Evolutionary conservation across 2,113 vertebrate genomes (phyloP), one percentile per base, ranked within the genome.

Genomic region (Bostrychus sinensis): DNA sequence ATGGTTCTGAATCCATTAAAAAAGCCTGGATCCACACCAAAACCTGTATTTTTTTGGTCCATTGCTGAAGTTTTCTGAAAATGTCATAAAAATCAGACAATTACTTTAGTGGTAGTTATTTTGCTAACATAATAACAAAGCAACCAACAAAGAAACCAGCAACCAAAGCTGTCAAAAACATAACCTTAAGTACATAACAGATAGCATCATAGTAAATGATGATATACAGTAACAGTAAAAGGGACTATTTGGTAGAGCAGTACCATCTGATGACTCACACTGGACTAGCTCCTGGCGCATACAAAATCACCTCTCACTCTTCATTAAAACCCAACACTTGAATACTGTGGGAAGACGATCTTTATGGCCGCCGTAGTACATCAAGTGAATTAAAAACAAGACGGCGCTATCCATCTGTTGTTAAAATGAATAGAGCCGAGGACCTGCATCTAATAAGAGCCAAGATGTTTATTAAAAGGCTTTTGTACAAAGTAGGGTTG

Each of bases 401-500:
- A 26, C 17, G 3, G 50, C 1, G 10, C 55, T 62, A 42, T 58
- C 55, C 57, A 54, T 62, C 46, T 38, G 45, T 69, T 71, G 38
- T 72, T 25, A 11, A 26, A 63, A 26, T 55, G 55, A 7, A 77
- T 28, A 12, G 38, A 65, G 56, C 43, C 2, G 1, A 63, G 66
- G 1, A 50, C 8, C 48, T 22, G 62, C 4, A 37, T 75, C 57
- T 65, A 61, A 60, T 64, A 67, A 62, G 69, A 66, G 62, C 12
- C 1, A 34, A 55, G 48, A 76, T 78, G 71, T 84, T 84, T 86
- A 84, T 76, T 73, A 78, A 68, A 72, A 62, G 51, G 56, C 22
- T 54, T 59, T 70, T 45, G 71, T 73, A 53, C 70, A 77, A 54
- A 63, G 64, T 63, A 70, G 37, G 53, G 51, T 54, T 69, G 19